These are phyloP conservation scores for Troides aeacus DNA, from an alignment of 2,888 invertebrate genomes.

Conservation along the genomic window DNA sequence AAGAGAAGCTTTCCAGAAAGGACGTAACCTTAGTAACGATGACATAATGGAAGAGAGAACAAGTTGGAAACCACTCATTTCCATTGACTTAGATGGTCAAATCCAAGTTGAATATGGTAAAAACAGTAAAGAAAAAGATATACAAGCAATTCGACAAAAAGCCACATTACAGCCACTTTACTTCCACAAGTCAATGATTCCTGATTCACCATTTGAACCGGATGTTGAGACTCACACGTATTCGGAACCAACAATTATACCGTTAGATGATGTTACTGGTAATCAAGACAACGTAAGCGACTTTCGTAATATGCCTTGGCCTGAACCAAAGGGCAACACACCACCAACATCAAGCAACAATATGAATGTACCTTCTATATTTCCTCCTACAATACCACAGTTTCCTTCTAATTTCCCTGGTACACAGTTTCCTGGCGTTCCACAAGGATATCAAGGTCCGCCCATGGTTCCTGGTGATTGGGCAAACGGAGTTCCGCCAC, in stretches of 20 bases:
- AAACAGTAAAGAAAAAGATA: conserved; percentile 91
- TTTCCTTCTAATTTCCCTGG: conserved; percentile 72
- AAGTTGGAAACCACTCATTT: conserved; percentile 86
- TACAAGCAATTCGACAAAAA: conserved; percentile 93
- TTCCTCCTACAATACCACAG: conserved; percentile 68
- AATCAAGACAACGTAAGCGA: conserved; percentile 90
- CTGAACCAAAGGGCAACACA: conserved; percentile 87
- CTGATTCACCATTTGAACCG: conserved; percentile 92
- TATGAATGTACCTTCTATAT: conserved; percentile 65
- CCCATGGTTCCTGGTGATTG: conserved; percentile 65
- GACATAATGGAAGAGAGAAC: conserved; percentile 91
- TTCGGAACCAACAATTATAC: conserved; percentile 90
- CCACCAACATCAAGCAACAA: conserved; percentile 57
- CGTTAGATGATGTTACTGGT: conserved; percentile 92
- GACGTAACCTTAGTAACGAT: conserved; percentile 86
- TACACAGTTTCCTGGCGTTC: conserved; percentile 68
- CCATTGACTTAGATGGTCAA: conserved; percentile 84
- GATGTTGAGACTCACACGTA: conserved; percentile 89
- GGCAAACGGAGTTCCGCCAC: conserved; percentile 64
- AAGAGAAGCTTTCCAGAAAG: conserved; percentile 89
- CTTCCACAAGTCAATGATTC: conserved; percentile 89
- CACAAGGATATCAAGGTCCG: conserved; percentile 68
- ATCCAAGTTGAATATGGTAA: conserved; percentile 84
- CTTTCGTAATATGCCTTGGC: conserved; percentile 89
- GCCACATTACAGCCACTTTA: conserved; percentile 90